These are phyloP conservation scores for Anseranas semipalmata DNA, from an alignment of 2,113 vertebrate genomes.

Conservation along the genomic window DNA sequence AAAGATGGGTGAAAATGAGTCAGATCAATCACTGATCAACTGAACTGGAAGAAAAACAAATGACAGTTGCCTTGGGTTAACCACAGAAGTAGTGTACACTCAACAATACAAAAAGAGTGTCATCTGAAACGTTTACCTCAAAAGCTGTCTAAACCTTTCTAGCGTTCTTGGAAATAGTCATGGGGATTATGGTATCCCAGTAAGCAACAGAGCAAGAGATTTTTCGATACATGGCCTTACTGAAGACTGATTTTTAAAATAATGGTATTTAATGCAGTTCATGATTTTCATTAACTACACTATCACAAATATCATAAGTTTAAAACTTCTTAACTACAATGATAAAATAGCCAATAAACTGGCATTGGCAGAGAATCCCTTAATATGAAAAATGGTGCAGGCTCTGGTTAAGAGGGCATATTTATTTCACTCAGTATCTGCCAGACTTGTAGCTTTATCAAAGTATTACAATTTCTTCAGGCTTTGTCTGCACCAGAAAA, in stretches of 20 bases:
- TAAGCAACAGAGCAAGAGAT: background rate
- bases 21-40: background rate
- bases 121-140: background rate
- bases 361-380: background rate
- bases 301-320: background rate
- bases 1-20: background rate
- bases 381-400: background rate
- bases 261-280: background rate
- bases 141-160: background rate
- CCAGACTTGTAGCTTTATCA: background rate
- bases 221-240: background rate
- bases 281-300: background rate
- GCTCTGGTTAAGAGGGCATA: background rate
- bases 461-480: background rate
- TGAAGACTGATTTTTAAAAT: background rate
- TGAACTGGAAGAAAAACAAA: slow-evolving; percentile 25
- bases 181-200: background rate
- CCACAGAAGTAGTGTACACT: background rate
- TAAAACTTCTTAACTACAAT: background rate
- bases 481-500: background rate
- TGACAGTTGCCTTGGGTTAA: slow-evolving; percentile 41
- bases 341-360: background rate
- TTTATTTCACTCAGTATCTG: background rate
- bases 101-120: background rate
- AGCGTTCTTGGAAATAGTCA: background rate